A percentile compares a stretch with the other conserved stretches of the same genome.
Evolutionary conservation across 2,888 invertebrate genomes (phyloP).

Genomic region (Eupithecia abbreviata): DNA sequence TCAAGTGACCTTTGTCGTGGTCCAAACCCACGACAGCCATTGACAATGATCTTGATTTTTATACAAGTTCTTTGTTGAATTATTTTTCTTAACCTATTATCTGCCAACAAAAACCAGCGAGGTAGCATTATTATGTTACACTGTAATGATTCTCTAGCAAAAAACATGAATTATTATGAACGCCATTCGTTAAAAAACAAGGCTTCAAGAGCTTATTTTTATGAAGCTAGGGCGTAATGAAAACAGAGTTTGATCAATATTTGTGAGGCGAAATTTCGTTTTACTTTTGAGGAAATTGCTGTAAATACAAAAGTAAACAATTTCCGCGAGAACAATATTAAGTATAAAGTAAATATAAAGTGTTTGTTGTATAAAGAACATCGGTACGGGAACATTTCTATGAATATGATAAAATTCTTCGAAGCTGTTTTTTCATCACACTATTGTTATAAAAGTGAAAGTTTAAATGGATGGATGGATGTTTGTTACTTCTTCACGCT

Average conservation of each 20-base stretch:
- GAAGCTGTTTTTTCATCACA: not conserved
- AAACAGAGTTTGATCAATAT: conserved; percentile 56
- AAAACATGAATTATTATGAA: conserved; percentile 57
- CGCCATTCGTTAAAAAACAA: conserved; percentile 52
- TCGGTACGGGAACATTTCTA: not conserved
- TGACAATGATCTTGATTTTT: conserved; percentile 80
- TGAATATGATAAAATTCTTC: conserved; percentile 2
- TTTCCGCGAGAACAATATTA: conserved; percentile 6
- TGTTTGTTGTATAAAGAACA: conserved; percentile 1
- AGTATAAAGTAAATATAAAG: no score
- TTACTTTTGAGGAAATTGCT: conserved; percentile 44
- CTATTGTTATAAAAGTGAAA: no score
- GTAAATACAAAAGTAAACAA: conserved; percentile 29
- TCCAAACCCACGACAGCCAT: conserved; percentile 60
- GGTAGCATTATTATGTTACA: conserved; percentile 60
- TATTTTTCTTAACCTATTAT: conserved; percentile 46
- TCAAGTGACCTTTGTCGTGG: conserved; percentile 55
- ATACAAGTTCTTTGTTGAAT: conserved; percentile 57
- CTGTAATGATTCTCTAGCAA: conserved; percentile 55
- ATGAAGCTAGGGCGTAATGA: conserved; percentile 51
- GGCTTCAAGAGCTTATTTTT: conserved; percentile 56
- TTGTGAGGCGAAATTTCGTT: conserved; percentile 50
- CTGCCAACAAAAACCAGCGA: conserved; percentile 53
- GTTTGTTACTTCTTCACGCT: no score
- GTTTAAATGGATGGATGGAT: no score